These are phyloP conservation scores for Troides oblongomaculatus DNA, from an alignment of 2,888 invertebrate genomes.

Conservation along the genomic window DNA sequence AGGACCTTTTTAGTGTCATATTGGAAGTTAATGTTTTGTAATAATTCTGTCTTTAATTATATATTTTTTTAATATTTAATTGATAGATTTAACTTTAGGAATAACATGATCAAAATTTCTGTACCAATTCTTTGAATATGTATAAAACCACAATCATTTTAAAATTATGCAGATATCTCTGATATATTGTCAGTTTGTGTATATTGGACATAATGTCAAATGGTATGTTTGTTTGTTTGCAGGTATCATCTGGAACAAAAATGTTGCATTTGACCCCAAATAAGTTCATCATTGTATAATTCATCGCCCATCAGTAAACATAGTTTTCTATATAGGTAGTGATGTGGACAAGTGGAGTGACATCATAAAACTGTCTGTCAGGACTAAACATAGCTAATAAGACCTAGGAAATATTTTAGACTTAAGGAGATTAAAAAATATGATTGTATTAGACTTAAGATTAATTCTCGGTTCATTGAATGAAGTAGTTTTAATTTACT, in stretches of 20 bases:
- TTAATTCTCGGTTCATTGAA: constrained; percentile 62
- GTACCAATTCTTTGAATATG: no score
- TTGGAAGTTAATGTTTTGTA: no score
- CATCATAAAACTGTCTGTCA: constrained; percentile 64
- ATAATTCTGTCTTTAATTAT: no score
- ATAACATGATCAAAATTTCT: no score
- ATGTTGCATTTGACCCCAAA: constrained; percentile 71
- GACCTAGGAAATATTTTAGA: constrained; percentile 64
- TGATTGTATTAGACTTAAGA: constrained; percentile 73
- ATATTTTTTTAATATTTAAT: no score
- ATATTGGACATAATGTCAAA: no score
- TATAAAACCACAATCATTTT: no score
- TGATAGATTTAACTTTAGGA: no score
- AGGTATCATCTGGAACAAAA: constrained; percentile 52
- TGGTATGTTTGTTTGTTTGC: constrained; percentile 28
- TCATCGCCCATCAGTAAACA: constrained; percentile 62
- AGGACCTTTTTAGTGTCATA: no score
- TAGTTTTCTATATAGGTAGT: constrained; percentile 64
- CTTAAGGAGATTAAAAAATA: constrained; percentile 71
- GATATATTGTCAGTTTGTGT: no score
- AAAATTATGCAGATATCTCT: no score
- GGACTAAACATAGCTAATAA: constrained; percentile 70
- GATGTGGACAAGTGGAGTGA: constrained; percentile 71
- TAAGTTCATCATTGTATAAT: constrained; percentile 58
- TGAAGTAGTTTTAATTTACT: constrained; percentile 61